These are phyloP conservation scores for Drosophila macrothrix DNA, from an alignment of 2,888 invertebrate species.

Conservation along the genomic window DNA sequence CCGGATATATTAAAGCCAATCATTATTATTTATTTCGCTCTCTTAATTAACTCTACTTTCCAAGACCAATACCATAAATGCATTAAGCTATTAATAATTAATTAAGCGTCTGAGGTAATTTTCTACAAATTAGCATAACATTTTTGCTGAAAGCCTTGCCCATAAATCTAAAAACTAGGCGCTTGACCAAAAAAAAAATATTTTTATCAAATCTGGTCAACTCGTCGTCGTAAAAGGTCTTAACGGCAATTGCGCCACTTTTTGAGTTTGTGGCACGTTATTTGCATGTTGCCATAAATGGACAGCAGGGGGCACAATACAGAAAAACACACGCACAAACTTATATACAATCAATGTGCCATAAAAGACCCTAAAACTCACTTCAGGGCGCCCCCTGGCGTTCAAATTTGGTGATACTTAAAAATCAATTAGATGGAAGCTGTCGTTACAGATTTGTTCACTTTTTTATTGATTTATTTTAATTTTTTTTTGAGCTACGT, in stretches of 20 bases:
- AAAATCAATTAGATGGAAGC: slow-evolving; percentile 66
- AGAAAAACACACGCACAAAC: not conserved
- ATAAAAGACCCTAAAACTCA: slow-evolving; percentile 31
- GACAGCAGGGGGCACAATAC: slow-evolving; percentile 27
- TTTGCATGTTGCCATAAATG: slow-evolving; percentile 67
- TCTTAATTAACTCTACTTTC: slow-evolving; percentile 32
- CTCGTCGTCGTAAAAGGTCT: slow-evolving; percentile 55
- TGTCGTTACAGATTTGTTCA: slow-evolving; percentile 40
- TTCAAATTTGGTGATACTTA: slow-evolving; percentile 46
- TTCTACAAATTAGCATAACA: slow-evolving; percentile 67
- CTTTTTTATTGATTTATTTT: slow-evolving; percentile 10
- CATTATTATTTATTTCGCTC: not conserved
- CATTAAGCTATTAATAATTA: slow-evolving; percentile 41
- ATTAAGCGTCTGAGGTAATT: slow-evolving; percentile 57
- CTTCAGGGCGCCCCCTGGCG: slow-evolving; percentile 49
- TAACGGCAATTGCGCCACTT: slow-evolving; percentile 71
- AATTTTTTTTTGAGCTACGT: slow-evolving; percentile 6
- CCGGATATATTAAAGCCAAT: slow-evolving; percentile 16
- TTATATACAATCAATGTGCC: slow-evolving; percentile 20
- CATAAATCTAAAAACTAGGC: slow-evolving; percentile 40
- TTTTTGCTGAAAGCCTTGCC: slow-evolving; percentile 51
- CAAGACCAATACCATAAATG: slow-evolving; percentile 44
- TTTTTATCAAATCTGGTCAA: slow-evolving; percentile 27
- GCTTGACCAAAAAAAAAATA: slow-evolving; percentile 48
- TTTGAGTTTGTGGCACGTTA: slow-evolving; percentile 48